These are phyloP conservation scores for Cephalophus harveyi DNA, from an alignment of 2,113 vertebrate species.

Conservation along the genomic window DNA sequence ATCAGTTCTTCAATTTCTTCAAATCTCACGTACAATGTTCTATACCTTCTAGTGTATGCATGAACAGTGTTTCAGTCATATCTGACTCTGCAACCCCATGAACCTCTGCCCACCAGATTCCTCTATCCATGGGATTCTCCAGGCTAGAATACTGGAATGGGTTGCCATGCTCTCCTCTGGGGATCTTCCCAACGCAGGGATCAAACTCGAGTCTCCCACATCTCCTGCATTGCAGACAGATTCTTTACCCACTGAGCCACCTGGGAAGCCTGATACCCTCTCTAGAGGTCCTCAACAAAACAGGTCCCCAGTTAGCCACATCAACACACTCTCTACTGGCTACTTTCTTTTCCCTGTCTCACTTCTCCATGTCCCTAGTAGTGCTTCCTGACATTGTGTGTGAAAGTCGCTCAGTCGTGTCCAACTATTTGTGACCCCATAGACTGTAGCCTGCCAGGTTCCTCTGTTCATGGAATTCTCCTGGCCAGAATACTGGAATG, in stretches of 20 bases:
- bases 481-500: neutral
- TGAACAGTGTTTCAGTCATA: neutral
- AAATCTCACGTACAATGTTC: neutral
- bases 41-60: neutral
- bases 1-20: neutral
- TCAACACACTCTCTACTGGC: neutral
- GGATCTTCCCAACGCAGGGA: neutral
- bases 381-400: neutral
- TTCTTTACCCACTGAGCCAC: neutral
- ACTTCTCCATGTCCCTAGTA: neutral
- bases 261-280: neutral
- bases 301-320: neutral
- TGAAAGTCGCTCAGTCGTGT: neutral
- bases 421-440: neutral
- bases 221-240: neutral
- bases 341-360: neutral
- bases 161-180: neutral
- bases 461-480: neutral
- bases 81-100: neutral
- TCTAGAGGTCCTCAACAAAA: neutral
- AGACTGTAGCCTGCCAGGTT: neutral
- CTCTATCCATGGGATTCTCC: neutral
- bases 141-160: neutral
- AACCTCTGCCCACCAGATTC: neutral
- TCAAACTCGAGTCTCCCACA: neutral